A percentile compares a stretch with the other conserved stretches of the same genome.
These are phyloP conservation scores for Natator depressus DNA, from an alignment of 2,113 vertebrate genomes.

Conservation along the genomic window DNA sequence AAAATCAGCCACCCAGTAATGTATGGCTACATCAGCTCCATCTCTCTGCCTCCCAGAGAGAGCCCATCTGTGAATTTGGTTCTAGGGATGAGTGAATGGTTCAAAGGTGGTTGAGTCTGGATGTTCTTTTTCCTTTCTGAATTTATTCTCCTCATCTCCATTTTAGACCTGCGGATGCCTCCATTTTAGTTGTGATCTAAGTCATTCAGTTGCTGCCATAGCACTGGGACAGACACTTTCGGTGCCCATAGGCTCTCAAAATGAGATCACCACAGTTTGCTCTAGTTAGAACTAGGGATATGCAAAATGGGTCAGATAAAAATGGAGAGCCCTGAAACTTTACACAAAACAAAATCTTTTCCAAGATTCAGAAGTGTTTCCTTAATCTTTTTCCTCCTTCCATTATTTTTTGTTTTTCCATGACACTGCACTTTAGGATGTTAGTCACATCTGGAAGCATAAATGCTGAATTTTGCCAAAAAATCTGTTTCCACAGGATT, in stretches of 20 bases:
- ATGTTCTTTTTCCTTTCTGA: background rate
- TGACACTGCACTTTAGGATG: background rate
- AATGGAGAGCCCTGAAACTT: background rate
- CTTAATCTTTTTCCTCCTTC: background rate
- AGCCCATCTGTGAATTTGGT: background rate
- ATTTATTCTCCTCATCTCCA: background rate
- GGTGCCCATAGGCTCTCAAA: background rate
- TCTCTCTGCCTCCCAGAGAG: too few species aligned
- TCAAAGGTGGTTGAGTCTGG: background rate
- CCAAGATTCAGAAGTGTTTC: background rate
- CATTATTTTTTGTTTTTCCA: background rate
- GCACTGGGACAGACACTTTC: background rate
- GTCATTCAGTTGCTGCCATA: background rate
- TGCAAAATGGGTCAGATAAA: background rate
- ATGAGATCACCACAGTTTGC: background rate
- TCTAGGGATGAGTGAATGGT: background rate
- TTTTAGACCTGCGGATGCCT: background rate
- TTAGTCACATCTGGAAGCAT: constrained; percentile 11
- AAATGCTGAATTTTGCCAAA: background rate
- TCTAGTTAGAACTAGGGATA: background rate
- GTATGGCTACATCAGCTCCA: too few species aligned
- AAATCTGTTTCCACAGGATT: constrained; percentile 28
- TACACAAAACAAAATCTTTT: background rate
- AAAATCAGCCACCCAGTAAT: too few species aligned
- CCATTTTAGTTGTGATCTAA: background rate